Evolutionary conservation across 2,113 vertebrate species (phyloP).

Genomic region (Maylandia zebra): DNA sequence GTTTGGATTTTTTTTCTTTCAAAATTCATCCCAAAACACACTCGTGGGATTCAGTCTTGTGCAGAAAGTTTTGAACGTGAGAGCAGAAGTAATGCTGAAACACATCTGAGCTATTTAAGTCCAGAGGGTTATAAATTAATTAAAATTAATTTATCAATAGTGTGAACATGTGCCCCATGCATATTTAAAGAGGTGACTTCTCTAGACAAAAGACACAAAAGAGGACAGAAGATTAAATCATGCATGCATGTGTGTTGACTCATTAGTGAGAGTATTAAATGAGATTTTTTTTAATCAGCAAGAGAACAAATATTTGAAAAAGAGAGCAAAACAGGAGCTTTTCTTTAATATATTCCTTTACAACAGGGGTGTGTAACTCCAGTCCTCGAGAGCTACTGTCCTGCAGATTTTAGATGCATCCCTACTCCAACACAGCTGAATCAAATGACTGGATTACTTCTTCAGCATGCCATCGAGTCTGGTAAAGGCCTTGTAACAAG

Average conservation of each 20-base stretch:
- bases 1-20: not conserved
- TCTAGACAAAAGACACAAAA: not conserved
- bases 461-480: rapidly evolving
- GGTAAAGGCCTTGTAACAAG: not conserved
- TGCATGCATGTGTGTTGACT: not conserved
- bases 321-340: rapidly evolving
- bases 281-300: not conserved
- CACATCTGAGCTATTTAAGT: not conserved
- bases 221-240: not conserved
- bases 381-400: rapidly evolving
- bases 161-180: not conserved
- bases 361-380: rapidly evolving
- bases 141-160: not conserved
- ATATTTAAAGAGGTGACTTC: not conserved
- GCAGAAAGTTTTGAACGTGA: not conserved
- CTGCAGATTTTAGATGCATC: not conserved
- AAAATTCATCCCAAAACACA: not conserved
- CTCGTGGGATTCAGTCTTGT: not conserved
- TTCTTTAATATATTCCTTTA: not conserved
- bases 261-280: not conserved
- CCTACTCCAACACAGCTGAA: not conserved
- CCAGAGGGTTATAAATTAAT: not conserved
- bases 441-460: not conserved
- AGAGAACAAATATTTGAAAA: not conserved
- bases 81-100: not conserved